A percentile compares a stretch with the other conserved stretches of the same genome.
Conservation (phyloP, 2,113 vertebrate species). For the Pyrgilauda ruficollis region DNA sequence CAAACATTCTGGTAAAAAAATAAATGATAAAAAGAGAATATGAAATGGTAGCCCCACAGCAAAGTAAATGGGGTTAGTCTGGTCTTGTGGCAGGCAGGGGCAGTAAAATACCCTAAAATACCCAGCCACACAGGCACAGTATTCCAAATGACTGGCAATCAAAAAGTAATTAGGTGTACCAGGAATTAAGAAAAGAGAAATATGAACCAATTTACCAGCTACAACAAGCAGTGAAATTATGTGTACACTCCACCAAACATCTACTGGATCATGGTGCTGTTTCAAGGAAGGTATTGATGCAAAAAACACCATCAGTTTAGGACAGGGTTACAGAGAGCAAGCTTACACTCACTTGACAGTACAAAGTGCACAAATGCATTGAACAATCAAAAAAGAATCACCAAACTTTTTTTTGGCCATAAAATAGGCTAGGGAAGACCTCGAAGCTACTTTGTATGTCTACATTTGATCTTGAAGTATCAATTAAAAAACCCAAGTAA, state of each 20-base stretch:
- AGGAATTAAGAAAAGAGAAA: background rate
- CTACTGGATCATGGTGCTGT: background rate
- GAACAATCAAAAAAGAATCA: background rate
- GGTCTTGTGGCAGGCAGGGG: background rate
- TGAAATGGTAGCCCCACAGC: background rate
- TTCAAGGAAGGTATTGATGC: background rate
- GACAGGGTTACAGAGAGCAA: background rate
- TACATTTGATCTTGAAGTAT: background rate
- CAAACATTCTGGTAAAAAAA: background rate
- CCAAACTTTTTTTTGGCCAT: background rate
- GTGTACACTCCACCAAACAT: background rate
- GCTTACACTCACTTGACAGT: background rate
- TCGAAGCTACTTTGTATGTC: background rate
- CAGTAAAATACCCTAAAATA: background rate
- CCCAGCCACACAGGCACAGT: background rate
- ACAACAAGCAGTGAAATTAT: background rate
- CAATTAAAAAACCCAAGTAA: background rate
- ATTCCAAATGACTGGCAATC: background rate
- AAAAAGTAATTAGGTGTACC: background rate
- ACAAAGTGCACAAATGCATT: background rate
- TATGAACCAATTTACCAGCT: background rate
- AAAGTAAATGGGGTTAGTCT: background rate
- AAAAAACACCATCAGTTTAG: background rate
- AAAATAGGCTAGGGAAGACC: background rate
- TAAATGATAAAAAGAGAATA: background rate